These are phyloP conservation scores for Lucilia cuprina DNA, from an alignment of 1,140 invertebrate genomes.

Conservation along the genomic window DNA sequence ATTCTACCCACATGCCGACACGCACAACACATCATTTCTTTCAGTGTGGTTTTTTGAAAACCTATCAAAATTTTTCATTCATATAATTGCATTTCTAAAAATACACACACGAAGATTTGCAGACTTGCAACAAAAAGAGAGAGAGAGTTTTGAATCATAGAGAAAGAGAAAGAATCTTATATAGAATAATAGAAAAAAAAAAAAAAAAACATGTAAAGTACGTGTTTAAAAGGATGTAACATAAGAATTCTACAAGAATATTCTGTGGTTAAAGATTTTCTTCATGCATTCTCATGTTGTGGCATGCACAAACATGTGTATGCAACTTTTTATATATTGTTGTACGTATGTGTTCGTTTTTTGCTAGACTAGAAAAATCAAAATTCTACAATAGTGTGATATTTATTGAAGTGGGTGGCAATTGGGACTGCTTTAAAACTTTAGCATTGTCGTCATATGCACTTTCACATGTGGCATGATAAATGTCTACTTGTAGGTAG, in stretches of 20 bases:
- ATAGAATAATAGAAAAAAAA: background rate
- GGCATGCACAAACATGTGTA: background rate
- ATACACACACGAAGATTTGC: background rate
- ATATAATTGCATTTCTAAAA: conserved; percentile 4
- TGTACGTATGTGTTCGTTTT: background rate
- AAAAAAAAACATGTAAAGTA: background rate
- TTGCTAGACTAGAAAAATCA: background rate
- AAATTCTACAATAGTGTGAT: conserved; percentile 11
- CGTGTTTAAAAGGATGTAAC: conserved; percentile 11
- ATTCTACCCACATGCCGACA: too few species aligned
- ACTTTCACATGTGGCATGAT: background rate
- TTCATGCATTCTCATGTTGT: background rate
- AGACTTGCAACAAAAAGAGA: background rate
- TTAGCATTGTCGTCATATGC: background rate
- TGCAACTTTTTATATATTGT: background rate
- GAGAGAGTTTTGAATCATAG: background rate
- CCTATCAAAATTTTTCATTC: conserved; percentile 11
- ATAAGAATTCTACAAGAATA: conserved; percentile 14
- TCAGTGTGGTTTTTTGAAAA: background rate
- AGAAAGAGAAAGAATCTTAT: background rate
- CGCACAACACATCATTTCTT: background rate
- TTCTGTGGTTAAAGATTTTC: conserved; percentile 7
- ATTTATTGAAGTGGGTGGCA: background rate
- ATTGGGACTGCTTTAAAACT: background rate
- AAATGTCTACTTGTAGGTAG: background rate